Base-by-base conservation (phyloP, 2,113 vertebrate species). In the Natator depressus region DNA sequence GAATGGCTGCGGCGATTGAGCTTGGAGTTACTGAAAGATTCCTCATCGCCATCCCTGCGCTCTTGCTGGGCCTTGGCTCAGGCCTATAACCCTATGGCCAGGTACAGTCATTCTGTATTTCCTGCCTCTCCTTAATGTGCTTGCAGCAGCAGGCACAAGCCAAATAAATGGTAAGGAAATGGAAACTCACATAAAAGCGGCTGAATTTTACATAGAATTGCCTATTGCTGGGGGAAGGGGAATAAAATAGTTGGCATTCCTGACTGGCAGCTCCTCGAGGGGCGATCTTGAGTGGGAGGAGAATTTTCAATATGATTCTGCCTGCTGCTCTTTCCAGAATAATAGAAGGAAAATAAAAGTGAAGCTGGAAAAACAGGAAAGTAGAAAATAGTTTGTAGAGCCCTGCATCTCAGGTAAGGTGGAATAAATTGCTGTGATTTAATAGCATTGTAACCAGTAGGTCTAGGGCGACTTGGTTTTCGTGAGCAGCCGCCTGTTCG, bases 61-160 rank as follows among this genome's bases (percentile, higher is more conserved):
- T 99, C 99, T 0, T 99, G 99, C 96, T 99, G 99, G 99, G 99
- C 99, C 80, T 97, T 99, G 96, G 99, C 99, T 8, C 99, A 99
- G 96, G 99, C 99, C 9, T 99, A 99, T 96, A 99, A 99, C 94
- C 99, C 99, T 1, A 99, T 99, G 83, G 99, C 99, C 98, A 99
- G 99, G 99, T 99, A 98, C 51, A n/a, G 62, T 75, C 50, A 8
- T 85, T 55, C 54, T 51, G 25, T 1, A 3, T 76, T 17, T 76
- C 62, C 62, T 88, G 2, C 1, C 29, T 47, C 89, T n/a, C 12
- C 17, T 91, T 29, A n/a, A 8, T 31, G 35, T 13, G 5, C 49
- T 55, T 88, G 79, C 86, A 87, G n/a, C 69, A 47, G 75, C 76
- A 82, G 53, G 65, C 83, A 24, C 50, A 85, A 85, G 84, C 82